These are phyloP conservation scores for Eilema caniola DNA, from an alignment of 2,888 invertebrate species.

Conservation along the genomic window DNA sequence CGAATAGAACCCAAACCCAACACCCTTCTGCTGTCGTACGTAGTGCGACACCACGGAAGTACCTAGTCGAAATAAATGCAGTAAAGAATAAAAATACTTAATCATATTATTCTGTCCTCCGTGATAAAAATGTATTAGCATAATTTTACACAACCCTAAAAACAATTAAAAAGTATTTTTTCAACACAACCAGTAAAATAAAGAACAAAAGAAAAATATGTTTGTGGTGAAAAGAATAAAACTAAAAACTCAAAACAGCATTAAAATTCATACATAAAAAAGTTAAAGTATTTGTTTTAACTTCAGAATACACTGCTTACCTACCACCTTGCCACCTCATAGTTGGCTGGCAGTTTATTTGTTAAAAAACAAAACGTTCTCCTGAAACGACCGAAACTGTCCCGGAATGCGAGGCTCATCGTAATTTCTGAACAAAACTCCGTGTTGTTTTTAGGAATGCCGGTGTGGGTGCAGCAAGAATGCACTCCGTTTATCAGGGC, in stretches of 20 bases:
- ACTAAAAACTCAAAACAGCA: not conserved
- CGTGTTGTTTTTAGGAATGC: constrained; percentile 23
- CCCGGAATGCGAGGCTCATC: not conserved
- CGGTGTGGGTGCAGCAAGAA: not conserved
- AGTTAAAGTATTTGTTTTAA: not conserved
- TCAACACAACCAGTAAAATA: not conserved
- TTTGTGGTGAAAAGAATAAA: not conserved
- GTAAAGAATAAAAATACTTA: not conserved
- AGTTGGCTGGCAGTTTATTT: constrained; percentile 18
- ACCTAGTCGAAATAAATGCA: not conserved
- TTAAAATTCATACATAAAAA: not conserved
- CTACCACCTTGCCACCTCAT: constrained; percentile 2
- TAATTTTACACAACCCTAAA: not conserved
- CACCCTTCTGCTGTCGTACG: not conserved
- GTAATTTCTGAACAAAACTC: constrained; percentile 19
- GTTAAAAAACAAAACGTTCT: constrained; percentile 11
- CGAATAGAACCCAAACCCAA: no score
- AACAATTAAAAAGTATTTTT: not conserved
- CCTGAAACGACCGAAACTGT: constrained; percentile 14
- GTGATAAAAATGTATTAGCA: not conserved
- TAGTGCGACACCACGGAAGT: not conserved
- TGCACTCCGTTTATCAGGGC: constrained; percentile 11
- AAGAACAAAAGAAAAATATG: not conserved
- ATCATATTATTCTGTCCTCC: no score
- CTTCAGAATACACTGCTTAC: constrained; percentile 3